Base-by-base conservation (phyloP, 2,888 invertebrate species). In the Dasypogon diadema region DNA sequence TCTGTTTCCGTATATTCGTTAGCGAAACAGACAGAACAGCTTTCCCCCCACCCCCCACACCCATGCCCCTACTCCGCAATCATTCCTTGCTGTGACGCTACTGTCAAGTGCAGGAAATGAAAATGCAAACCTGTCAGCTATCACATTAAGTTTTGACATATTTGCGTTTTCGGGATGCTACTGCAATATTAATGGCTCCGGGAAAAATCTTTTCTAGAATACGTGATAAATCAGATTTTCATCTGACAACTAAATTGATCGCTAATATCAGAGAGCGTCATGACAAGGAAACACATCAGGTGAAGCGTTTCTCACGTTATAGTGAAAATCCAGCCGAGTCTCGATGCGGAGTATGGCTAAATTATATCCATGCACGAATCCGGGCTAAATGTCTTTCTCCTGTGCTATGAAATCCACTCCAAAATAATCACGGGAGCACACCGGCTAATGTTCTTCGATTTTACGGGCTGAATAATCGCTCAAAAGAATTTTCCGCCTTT, bases 81-180 rank as follows among this genome's bases (percentile, higher is more conserved):
- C 3, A 8, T 30, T 3, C 8, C 8, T 8, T 30, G 30, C 42
- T 75, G 74, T 73, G 77, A 76, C 73, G 74, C 75, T 24, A 68
- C 76, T 79, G 79, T 79, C 77, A 79, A 58, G 75, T 77, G 60
- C 79, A 78, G 79, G 79, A 79, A 79, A 79, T 79, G 79, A 78
- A 78, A 79, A 78, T 77, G 78, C 78, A 78, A 75, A 78, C 78
- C 77, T 78, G 79, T 73, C 77, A 77, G 75, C 76, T 77, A 76
- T 79, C 78, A 78, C 79, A 78, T 79, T 78, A 79, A 79, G 77
- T 79, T 79, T 79, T 79, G 76, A 77, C 79, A 77, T 74, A 77
- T 79, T 77, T 77, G 79, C 77, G 75, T 79, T 77, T 76, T 72
- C 77, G 72, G 75, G 76, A 77, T 75, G 68, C 75, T 76, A 76